phyloP scores from a whole-genome alignment of 2,113 vertebrate genomes.

The Tragulus kanchil region DNA sequence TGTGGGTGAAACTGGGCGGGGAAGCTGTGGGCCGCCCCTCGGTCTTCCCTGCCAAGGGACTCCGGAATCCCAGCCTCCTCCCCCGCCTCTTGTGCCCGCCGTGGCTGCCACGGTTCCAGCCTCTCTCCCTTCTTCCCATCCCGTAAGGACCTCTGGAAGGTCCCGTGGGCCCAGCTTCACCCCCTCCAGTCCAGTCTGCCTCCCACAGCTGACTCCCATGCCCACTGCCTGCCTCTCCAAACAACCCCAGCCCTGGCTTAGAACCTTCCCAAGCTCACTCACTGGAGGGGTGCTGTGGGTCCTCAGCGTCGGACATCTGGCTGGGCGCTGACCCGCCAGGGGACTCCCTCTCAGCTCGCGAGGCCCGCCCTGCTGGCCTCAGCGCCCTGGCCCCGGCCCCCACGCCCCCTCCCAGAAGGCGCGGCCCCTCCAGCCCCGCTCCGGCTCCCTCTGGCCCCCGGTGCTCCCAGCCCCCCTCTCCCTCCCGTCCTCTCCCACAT shows the following conservation, averaged over 20 bases:
- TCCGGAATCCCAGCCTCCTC: not conserved
- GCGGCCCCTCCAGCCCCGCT: rapidly evolving
- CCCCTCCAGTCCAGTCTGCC: not conserved
- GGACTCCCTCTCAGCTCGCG: not conserved
- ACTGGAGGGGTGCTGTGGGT: not conserved
- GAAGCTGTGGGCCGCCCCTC: rapidly evolving
- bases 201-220: not conserved
- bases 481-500: too few species aligned
- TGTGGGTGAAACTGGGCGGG: not conserved
- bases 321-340: not conserved
- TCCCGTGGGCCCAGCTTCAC: not conserved
- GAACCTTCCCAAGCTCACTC: not conserved
- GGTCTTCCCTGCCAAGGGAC: not conserved
- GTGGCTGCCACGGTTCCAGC: not conserved
- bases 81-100: not conserved
- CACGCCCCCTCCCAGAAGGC: not conserved
- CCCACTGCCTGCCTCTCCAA: not conserved
- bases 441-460: rapidly evolving
- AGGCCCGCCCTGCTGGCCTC: too few species aligned
- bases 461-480: not conserved
- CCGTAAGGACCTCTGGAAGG: not conserved
- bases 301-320: not conserved
- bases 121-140: not conserved
- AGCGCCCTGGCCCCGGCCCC: not conserved
- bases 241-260: not conserved